Evolutionary conservation across 1,140 invertebrate species (phyloP), one percentile per base, ranked within the genome.

Genomic region (Samia ricini): DNA sequence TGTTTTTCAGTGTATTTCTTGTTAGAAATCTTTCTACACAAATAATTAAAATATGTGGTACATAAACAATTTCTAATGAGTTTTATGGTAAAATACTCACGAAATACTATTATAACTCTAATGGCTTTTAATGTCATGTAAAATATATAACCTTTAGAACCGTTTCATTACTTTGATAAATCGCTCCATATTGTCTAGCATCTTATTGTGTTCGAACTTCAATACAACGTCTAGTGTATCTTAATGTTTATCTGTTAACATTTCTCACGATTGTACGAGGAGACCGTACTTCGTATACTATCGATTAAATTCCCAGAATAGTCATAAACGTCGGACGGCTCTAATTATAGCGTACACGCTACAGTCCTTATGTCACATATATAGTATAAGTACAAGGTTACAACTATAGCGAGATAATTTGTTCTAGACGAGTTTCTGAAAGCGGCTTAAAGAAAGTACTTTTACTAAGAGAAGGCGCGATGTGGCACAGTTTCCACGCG

Each of bases 381-480:
- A 12, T 42, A 42, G 33, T 15, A 42, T 42, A 42, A 68, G 72
- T 68, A 81, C 80, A 83, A 82, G 83, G 83, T 82, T 85, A 80
- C 72, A 83, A 79, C 72, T 77, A 72, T 71, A 73, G 73, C 68
- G 74, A 80, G 81, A 81, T 87, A 84, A 87, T 83, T 82, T 72
- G 74, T 79, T 77, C 77, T 72, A 80, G 77, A 81, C 84, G 69
- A 77, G 79, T 88, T 88, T 89, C 83, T 78, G 85, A 89, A 89
- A 87, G 82, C 85, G 83, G 83, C 71, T 76, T 65, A 84, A 89
- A 89, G 87, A 89, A 88, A 89, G 85, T 87, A 88, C 85, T 89
- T 89, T 88, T 89, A 88, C 87, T 88, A 66, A 72, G 77, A 83
- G 86, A 84, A 69, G 76, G 79, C 74, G 71, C 75, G 74, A 69